Percentiles rank a stretch among this genome's conserved stretches.
phyloP scores from a whole-genome alignment of 2,888 invertebrate genomes.

The Euphydryas editha region DNA sequence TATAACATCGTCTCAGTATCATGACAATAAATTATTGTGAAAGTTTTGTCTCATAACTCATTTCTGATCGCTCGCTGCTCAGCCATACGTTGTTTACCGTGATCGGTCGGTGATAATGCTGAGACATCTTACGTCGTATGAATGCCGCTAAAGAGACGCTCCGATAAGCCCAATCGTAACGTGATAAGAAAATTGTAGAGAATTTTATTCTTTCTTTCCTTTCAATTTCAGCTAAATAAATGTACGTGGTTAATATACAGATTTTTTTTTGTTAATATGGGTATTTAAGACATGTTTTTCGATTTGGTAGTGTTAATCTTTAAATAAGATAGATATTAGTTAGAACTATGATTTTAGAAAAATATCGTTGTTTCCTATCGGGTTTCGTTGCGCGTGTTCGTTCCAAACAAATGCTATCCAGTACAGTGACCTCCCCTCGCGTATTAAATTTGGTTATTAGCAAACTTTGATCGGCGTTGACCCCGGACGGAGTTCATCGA shows the following conservation, averaged over 20 bases:
- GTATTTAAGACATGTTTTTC: no score
- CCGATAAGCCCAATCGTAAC: background rate
- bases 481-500: slow-evolving; percentile 78
- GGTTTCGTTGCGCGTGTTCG: slow-evolving; percentile 33
- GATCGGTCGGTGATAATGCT: slow-evolving; percentile 30
- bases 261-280: no score
- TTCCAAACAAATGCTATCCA: slow-evolving; percentile 49
- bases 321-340: background rate
- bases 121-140: background rate
- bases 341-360: background rate
- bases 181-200: slow-evolving; percentile 3
- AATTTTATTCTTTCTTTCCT: background rate
- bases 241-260: no score
- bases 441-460: slow-evolving; percentile 81
- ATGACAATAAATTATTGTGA: slow-evolving; percentile 38
- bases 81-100: slow-evolving; percentile 41
- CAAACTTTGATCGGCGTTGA: slow-evolving; percentile 79
- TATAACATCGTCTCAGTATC: slow-evolving; percentile 32
- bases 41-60: slow-evolving; percentile 40
- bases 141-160: slow-evolving; percentile 13
- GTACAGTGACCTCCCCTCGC: slow-evolving; percentile 66
- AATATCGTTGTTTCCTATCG: slow-evolving; percentile 14
- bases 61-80: slow-evolving; percentile 32
- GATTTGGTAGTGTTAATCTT: background rate
- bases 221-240: background rate